Base-by-base conservation (phyloP, 92 coral and sea anemone species). In the Pocillopora meandrina region DNA sequence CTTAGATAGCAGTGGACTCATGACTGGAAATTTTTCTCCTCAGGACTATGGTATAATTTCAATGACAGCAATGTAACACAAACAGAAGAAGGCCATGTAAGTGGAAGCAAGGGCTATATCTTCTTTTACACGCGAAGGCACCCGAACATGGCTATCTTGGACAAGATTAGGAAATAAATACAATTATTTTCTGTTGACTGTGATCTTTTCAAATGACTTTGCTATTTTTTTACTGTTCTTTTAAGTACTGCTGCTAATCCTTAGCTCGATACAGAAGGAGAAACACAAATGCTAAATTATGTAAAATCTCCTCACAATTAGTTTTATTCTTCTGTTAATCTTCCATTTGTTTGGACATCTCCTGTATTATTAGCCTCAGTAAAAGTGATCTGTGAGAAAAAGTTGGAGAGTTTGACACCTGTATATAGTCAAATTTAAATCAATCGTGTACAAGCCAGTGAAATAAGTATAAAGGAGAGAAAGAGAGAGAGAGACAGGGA, bases 41-140 rank as follows among this genome's bases (percentile, higher is more conserved):
- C 74, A 96, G 99, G 99, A 56, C 87, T 89, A 31, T 96, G 99
- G 99, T 96, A 94, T 79, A 92, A 96, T 92, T 96, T 96, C 60
- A 96, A 96, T 74, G 99, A 96, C 95, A 96, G 99, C 78, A 90
- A 93, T 1, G 99, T 96, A 14, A 72, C 93, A 14, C 88, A 93
- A 79, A 85, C 94, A 81, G 97, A 95, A 65, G 97, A 89, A 35
- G 93, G 91, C 72, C 95, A 92, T 73, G 99, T 96, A 62, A 86
- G 88, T n/a, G 88, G 92, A 56, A 92, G 95, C 75, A 96, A 96
- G 70, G 99, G 99, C 7, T 96, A 96, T 72, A 96, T 96, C 55
- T 95, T 96, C 93, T 96, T 96, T 82, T 96, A 96, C 86, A 96
- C 99, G 13, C 94, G 98, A 65, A 90, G 98, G 26, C 94, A 95